Percentiles rank a stretch among this genome's conserved stretches.
Conservation (phyloP, 2,888 invertebrate genomes). For the Cordilura impudica region DNA sequence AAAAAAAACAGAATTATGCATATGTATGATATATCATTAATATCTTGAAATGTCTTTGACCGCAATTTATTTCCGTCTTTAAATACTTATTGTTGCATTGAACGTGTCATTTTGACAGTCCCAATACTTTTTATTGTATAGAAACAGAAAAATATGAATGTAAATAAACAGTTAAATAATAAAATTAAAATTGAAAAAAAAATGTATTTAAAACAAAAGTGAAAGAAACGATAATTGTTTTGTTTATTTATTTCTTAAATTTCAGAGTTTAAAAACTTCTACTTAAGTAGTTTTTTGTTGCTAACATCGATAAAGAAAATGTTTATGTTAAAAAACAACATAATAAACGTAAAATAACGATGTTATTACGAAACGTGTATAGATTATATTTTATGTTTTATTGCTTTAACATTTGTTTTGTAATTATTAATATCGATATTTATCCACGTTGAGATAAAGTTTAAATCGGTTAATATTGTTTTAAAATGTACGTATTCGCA, state of each 20-base stretch:
- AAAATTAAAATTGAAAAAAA: not conserved
- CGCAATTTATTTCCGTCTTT: conserved; percentile 60
- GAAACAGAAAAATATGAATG: conserved; percentile 3
- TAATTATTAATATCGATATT: no score
- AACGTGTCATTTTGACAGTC: conserved; percentile 33
- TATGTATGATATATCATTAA: not conserved
- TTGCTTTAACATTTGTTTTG: no score
- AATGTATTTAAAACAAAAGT: not conserved
- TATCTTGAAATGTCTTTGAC: conserved; percentile 54
- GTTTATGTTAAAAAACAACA: no score
- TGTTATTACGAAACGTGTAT: no score
- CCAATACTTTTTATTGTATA: conserved; percentile 3
- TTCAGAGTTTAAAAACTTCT: not conserved
- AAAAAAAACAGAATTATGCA: conserved; percentile 2
- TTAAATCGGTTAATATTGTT: no score
- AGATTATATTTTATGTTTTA: no score
- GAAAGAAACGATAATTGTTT: not conserved
- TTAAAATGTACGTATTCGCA: no score
- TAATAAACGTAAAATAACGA: no score
- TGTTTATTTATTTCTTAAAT: not conserved
- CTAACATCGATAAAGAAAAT: no score
- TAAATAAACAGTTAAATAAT: conserved; percentile 26
- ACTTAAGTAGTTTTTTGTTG: no score
- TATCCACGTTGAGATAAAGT: no score
- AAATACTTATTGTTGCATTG: conserved; percentile 33